Evolutionary conservation across 2,888 invertebrate species (phyloP).

Genomic region (Diachrysia chrysitis): DNA sequence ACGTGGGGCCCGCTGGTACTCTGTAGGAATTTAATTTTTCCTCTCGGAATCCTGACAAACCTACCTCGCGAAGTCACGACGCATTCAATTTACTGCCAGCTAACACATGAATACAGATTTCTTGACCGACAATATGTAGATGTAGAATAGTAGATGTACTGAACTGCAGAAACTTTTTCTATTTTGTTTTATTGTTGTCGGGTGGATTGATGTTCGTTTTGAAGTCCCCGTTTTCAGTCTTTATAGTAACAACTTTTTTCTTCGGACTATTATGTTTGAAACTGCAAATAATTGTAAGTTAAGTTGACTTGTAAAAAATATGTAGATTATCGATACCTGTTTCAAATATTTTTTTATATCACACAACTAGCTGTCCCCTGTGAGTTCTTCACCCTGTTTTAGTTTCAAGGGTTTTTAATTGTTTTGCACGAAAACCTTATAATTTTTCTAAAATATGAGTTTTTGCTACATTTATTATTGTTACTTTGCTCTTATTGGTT

Average conservation of each 20-base stretch:
- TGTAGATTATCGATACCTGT: too few species aligned
- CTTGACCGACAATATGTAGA: conserved; percentile 44
- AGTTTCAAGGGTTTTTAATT: too few species aligned
- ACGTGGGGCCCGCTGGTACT: conserved; percentile 58
- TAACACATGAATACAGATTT: conserved; percentile 78
- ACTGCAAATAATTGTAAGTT: too few species aligned
- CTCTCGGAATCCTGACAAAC: conserved; percentile 67
- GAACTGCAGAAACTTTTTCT: background rate
- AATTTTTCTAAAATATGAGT: too few species aligned
- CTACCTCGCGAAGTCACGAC: conserved; percentile 63
- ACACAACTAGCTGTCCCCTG: too few species aligned
- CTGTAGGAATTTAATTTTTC: conserved; percentile 82
- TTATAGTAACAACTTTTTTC: background rate
- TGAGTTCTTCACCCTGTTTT: too few species aligned
- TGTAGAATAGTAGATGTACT: background rate
- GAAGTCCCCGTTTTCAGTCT: background rate
- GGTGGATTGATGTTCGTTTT: background rate
- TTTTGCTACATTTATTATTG: too few species aligned
- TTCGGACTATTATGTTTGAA: too few species aligned
- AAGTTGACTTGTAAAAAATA: too few species aligned
- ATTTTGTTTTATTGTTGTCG: background rate
- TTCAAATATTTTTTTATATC: too few species aligned
- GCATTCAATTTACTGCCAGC: conserved; percentile 71
- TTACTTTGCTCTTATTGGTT: too few species aligned
- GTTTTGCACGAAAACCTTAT: too few species aligned